These are phyloP conservation scores for Astatoreochromis straeleni DNA, from an alignment of 2,113 vertebrate species.

Conservation along the genomic window DNA sequence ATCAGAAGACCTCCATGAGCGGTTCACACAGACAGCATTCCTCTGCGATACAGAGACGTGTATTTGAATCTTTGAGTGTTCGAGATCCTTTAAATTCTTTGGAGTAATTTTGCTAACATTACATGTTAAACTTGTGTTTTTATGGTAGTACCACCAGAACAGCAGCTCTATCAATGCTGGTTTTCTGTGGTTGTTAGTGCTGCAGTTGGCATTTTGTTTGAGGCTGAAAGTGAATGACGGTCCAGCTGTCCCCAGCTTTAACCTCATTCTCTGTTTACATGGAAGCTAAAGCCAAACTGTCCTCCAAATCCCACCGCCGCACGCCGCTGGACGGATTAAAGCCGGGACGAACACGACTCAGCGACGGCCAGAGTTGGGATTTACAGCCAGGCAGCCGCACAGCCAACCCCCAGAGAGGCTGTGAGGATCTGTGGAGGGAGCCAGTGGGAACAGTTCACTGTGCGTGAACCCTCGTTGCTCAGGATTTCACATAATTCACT, in stretches of 20 bases:
- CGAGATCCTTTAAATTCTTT: background rate
- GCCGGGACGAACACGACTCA: background rate
- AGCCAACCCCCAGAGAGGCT: background rate
- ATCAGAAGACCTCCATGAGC: background rate
- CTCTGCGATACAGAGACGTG: background rate
- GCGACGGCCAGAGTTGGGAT: conserved; percentile 11
- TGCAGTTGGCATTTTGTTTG: background rate
- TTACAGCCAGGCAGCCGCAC: background rate
- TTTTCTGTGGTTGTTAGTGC: background rate
- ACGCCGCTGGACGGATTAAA: conserved; percentile 26
- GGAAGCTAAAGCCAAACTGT: conserved; percentile 20
- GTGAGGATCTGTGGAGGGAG: background rate
- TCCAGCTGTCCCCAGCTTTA: conserved; percentile 25
- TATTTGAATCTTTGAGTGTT: background rate
- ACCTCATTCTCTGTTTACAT: conserved; percentile 32
- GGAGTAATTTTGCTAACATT: background rate
- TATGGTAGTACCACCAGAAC: accelerated
- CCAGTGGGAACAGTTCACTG: background rate
- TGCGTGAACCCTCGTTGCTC: background rate
- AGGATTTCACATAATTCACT: background rate
- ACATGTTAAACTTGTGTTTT: background rate
- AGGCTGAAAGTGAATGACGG: background rate
- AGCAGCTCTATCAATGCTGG: background rate
- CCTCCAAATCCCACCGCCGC: conserved; percentile 27
- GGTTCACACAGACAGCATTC: background rate